Evolutionary conservation across 2,113 vertebrate genomes (phyloP), one percentile per base, ranked within the genome.

Genomic region (Petrocephalus zakoni): DNA sequence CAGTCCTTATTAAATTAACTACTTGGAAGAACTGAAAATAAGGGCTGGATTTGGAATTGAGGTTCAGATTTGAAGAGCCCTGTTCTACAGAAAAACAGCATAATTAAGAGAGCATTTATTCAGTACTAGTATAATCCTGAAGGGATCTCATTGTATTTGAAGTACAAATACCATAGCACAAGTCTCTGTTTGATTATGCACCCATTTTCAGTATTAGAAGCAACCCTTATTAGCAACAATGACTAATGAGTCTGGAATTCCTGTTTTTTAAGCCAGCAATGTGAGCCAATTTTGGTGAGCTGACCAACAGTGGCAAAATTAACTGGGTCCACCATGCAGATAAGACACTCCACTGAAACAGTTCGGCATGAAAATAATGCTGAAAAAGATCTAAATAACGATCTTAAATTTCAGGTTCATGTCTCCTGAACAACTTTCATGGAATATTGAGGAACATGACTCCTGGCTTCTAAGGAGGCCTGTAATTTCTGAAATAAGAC

Each of bases 401-500:
- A 19, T 29, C 11, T 47, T 46, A n/a, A 22, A 22, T 84, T 49
- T 84, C 9, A 85, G 46, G 25, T 49, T 51, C 47, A 84, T 5
- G 19, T 49, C 49, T 52, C n/a, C 49, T 52, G 49, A 29, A 25
- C 22, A 84, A n/a, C 82, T 81, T 81, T 8, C 75, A 81, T n/a
- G 46, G 42, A 47, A n/a, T 10, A n/a, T 49, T n/a, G 47, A 52
- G 46, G 21, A 51, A 84, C 2, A 6, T 84, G 46, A 52, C 4
- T n/a, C n/a, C 29, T 25, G 58, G 21, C 22, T 25, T 25, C n/a
- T 25, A n/a, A 25, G 61, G n/a, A 64, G 2, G 11, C 13, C 68
- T 17, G 68, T 37, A 13, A 75, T 78, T 78, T 78, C 19, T 78
- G 13, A 3, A 5, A 78, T 37, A 19, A 78, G 0, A 92, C 92